Evolutionary conservation across 2,797 vertebrate species (phyloP).

Genomic region (Perodicticus potto): DNA sequence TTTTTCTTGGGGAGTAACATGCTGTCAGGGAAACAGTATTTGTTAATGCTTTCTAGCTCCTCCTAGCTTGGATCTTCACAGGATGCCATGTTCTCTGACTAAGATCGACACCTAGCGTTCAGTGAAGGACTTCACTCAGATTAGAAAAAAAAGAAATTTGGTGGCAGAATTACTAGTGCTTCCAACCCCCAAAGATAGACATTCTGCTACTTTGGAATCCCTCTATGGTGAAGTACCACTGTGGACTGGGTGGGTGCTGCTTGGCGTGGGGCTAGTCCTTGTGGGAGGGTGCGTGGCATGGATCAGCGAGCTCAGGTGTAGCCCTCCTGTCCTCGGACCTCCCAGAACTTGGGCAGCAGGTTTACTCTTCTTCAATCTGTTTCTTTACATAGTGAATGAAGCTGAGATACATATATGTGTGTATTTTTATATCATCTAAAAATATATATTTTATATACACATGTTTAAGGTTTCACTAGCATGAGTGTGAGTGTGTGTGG

Average conservation of each 20-base stretch:
- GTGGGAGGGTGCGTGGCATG: not conserved
- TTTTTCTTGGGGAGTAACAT: constrained; percentile 11
- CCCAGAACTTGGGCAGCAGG: not conserved
- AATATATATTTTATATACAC: not conserved
- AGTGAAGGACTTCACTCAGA: not conserved
- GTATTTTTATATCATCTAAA: not conserved
- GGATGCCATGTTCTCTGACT: not conserved
- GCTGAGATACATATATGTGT: not conserved
- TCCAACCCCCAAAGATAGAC: not conserved
- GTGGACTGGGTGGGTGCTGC: not conserved
- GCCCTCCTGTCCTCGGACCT: not conserved
- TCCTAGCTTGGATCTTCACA: not conserved
- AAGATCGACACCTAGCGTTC: not conserved
- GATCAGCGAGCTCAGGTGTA: not conserved
- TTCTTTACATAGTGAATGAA: not conserved
- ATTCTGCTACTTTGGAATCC: not conserved
- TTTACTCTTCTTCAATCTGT: not conserved
- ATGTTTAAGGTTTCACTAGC: not conserved
- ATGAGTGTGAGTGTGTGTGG: too few species aligned
- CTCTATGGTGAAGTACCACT: not conserved
- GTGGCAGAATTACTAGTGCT: not conserved
- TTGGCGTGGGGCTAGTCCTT: fast-evolving
- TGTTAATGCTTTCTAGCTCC: not conserved
- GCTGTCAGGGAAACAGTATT: constrained; percentile 1
- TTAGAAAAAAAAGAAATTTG: not conserved